These are phyloP conservation scores for Lottia scabra DNA, from an alignment of 2,888 invertebrate genomes.

Conservation along the genomic window DNA sequence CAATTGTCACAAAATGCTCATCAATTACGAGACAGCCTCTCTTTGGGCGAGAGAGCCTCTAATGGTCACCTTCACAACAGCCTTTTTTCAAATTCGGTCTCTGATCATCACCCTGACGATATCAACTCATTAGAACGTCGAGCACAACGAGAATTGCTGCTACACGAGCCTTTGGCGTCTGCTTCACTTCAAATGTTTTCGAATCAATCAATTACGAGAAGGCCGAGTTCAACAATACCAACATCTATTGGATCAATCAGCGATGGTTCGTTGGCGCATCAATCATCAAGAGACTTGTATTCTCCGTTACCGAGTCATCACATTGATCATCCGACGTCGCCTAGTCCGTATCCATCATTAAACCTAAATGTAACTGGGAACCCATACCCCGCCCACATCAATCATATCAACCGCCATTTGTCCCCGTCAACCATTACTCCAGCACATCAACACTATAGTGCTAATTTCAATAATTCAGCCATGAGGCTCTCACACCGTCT, in stretches of 20 bases:
- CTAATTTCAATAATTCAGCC: conserved; percentile 6
- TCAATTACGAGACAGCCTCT: conserved; percentile 5
- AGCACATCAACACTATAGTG: conserved; percentile 1
- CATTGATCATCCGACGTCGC: conserved; percentile 7
- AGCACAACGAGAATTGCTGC: conserved; percentile 3
- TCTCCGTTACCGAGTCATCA: not conserved
- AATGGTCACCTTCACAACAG: conserved; percentile 13
- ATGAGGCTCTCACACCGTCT: conserved; percentile 12
- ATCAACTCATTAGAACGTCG: not conserved
- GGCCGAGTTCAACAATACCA: not conserved
- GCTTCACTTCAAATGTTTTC: not conserved
- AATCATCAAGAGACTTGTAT: not conserved
- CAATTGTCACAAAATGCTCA: conserved; percentile 11
- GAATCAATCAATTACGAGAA: not conserved
- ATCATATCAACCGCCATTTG: conserved; percentile 13
- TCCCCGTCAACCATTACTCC: conserved; percentile 5
- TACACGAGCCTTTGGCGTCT: not conserved
- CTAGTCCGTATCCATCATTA: conserved; percentile 13
- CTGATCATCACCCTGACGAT: not conserved
- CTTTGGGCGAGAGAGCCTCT: not conserved
- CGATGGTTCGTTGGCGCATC: not conserved
- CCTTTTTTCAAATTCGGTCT: conserved; percentile 1
- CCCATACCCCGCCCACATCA: conserved; percentile 17
- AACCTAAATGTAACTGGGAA: conserved; percentile 9
- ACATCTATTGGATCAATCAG: not conserved